Base-by-base conservation (phyloP, 1,140 invertebrate species). In the Drosophila pectinifera region DNA sequence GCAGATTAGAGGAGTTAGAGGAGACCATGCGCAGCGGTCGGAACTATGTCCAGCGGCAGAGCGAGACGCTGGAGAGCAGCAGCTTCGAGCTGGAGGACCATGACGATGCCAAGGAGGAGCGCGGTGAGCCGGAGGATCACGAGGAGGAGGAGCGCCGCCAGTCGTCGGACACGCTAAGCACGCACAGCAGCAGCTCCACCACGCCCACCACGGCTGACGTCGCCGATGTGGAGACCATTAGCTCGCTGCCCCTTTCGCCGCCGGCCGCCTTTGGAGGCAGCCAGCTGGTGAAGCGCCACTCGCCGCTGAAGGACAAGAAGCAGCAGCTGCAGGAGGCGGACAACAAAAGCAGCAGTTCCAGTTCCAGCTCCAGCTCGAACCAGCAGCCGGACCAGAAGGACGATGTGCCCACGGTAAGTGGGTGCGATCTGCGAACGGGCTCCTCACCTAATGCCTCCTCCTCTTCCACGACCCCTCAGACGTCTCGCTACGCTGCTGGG, bases 201-300 rank as follows among this genome's bases (percentile, higher is more conserved):
- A 88, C 90, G 28, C 90, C 90, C 11, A 91, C 90, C 11, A 91
- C 90, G n/a, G 90, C 85, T 7, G 90, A 91, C 68, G 90, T 91
- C 39, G 90, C 90, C 6, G 90, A 91, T 73, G 79, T 90, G 46
- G 73, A 64, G 46, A 90, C 84, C 18, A 69, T 90, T 18, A 89
- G 42, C 43, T 88, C 83, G 11, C 38, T 88, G 49, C 70, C 83
- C 3, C 58, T 84, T 4, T 85, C 81, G 18, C 83, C 83, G 1
- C 70, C 78, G 16, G 34, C 39, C 64, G 34, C 39, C 64, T 77
- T 49, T 22, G 61, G 53, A 13, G 34, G 45, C 42, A 61, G 46
- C 13, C 78, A 78, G n/a, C 64, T 81, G 8, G 45, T 63, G 13
- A 89, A 83, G 42, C 75, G 77, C 1, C 63, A 65, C 20, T 41